Evolutionary conservation across 2,797 vertebrate genomes (phyloP).

Genomic region (Eulemur coronatus): DNA sequence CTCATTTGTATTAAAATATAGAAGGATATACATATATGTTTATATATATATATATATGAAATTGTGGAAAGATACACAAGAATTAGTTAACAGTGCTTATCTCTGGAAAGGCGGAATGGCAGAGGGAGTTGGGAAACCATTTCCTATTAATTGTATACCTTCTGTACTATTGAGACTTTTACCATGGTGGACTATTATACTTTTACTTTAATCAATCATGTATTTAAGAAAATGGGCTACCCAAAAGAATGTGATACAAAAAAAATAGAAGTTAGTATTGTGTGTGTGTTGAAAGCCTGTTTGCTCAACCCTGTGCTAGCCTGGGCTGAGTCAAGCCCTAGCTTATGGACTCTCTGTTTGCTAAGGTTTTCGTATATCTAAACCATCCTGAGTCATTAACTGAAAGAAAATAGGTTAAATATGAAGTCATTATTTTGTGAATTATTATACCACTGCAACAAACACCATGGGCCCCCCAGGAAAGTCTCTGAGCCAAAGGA

Average conservation of each 20-base stretch:
- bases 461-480: background rate
- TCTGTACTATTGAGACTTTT: background rate
- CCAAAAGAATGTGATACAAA: background rate
- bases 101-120: background rate
- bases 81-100: background rate
- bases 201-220: background rate
- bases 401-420: background rate
- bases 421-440: background rate
- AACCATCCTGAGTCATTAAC: background rate
- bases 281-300: background rate
- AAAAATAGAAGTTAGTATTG: background rate
- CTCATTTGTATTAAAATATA: background rate
- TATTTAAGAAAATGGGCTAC: background rate
- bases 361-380: background rate
- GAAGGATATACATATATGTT: background rate
- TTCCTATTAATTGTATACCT: background rate
- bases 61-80: background rate
- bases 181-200: background rate
- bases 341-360: background rate
- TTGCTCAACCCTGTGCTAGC: background rate
- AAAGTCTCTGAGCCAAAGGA: background rate
- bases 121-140: background rate
- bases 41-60: background rate
- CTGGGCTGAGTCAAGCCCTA: background rate
- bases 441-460: background rate